Evolutionary conservation across 2,888 invertebrate genomes (phyloP), one percentile per base, ranked within the genome.

Genomic region (Griposia aprilina): DNA sequence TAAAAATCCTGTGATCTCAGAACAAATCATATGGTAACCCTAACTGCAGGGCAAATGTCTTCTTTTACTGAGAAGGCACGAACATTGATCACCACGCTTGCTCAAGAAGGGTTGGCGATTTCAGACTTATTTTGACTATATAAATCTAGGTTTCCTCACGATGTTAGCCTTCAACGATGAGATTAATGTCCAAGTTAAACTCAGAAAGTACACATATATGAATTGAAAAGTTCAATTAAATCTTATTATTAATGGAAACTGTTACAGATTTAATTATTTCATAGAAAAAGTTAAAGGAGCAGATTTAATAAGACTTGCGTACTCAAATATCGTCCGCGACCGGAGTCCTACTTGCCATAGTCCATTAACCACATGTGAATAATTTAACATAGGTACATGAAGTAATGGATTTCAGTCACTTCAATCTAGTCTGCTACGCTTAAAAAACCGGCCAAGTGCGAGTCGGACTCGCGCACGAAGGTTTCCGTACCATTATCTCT

Each of bases 321-420:
- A 65, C 59, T 23, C 48, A 17, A n/a, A 80, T 59, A 0, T 74
- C 55, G 36, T 45, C 7, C 52, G 23, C 63, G 52, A 65, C 41
- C 48, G 48, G 36, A 73, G 52, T 10, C 65, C 73, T 63, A 82
- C 48, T 72, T 86, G 57, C 3, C 23, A 55, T 55, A 48, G 77
- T 63, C 62, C 41, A 82, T 62, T 86, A 63, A 67, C 15, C 55
- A 15, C 62, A 67, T 30, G 20, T 85, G 36, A 52, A 68, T 82
- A 72, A 36, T 7, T 75, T 36, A 68, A 69, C 78, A 26, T 45
- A n/a, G n/a, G n/a, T n/a, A n/a, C 23, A 57, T 59, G 41, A 48
- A 48, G 23, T 52, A 57, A 41, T 48, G 20, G 17, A 65, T 73
- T 59, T 68, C 67, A 68, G 59, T 17, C 30, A 36, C 3, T 36